A percentile compares a stretch with the other conserved stretches of the same genome.
Evolutionary conservation across 2,888 invertebrate species (phyloP).

Genomic region (Acrobasis suavella): DNA sequence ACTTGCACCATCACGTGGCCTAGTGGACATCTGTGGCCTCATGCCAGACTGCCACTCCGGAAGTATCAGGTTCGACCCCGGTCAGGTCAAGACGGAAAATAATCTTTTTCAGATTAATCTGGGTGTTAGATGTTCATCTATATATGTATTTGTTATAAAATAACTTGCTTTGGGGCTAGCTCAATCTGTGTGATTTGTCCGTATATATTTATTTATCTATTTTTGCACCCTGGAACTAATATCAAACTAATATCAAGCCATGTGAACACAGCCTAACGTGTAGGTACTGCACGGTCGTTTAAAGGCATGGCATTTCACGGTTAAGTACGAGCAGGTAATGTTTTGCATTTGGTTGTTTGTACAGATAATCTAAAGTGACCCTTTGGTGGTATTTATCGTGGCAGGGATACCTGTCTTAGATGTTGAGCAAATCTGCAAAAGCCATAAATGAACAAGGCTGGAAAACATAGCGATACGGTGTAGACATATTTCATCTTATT

Average conservation of each 20-base stretch:
- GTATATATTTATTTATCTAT: no score
- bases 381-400: conserved; percentile 9
- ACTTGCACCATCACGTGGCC: no score
- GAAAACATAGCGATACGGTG: neutral
- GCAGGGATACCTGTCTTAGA: neutral
- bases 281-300: conserved; percentile 10
- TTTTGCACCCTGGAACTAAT: neutral
- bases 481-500: no score
- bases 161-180: no score
- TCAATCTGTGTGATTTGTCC: no score
- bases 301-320: conserved; percentile 16
- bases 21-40: no score
- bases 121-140: no score
- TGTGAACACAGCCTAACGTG: neutral
- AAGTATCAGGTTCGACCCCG: no score
- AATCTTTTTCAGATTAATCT: no score
- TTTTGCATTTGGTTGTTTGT: conserved; percentile 12
- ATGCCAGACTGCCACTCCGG: no score
- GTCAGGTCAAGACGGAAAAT: no score
- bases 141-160: no score
- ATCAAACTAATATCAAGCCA: neutral
- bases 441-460: neutral
- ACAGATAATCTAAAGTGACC: conserved; percentile 4
- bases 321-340: conserved; percentile 13
- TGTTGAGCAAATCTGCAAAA: neutral